Percentiles rank a stretch among this genome's conserved stretches.
Conservation (phyloP, 2,888 invertebrate species). For the Calameuta idolon region DNA sequence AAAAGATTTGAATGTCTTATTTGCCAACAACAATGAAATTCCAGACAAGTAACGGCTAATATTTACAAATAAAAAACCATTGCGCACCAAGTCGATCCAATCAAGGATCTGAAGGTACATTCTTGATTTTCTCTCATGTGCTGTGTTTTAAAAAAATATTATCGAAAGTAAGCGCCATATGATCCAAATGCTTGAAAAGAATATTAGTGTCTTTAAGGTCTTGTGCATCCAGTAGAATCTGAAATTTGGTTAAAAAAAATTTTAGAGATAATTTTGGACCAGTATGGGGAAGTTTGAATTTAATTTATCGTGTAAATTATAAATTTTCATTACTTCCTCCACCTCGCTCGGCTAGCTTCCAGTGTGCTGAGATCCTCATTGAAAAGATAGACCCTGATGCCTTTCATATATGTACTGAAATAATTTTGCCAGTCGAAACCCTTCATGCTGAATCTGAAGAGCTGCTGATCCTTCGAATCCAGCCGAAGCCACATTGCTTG, state of each 20-base stretch:
- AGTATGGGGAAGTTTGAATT: background rate
- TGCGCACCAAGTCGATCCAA: conserved; percentile 15
- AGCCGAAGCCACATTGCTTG: conserved; percentile 72
- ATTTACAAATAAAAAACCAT: conserved; percentile 18
- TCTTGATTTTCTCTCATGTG: background rate
- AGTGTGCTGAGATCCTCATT: conserved; percentile 81
- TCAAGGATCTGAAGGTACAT: conserved; percentile 13
- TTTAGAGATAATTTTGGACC: background rate
- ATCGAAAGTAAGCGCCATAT: conserved; percentile 66
- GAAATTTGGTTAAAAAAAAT: conserved; percentile 47
- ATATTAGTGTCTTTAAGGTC: conserved; percentile 65
- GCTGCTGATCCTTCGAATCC: conserved; percentile 66
- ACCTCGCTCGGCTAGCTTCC: conserved; percentile 72
- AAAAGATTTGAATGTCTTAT: background rate
- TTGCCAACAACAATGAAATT: background rate
- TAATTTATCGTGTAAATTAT: background rate
- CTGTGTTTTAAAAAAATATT: conserved; percentile 34
- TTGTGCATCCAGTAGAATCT: conserved; percentile 72
- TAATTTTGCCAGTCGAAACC: conserved; percentile 80
- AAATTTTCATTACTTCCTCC: conserved; percentile 69
- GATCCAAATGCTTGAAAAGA: conserved; percentile 59
- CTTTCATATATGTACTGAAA: conserved; percentile 77
- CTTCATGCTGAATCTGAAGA: conserved; percentile 81
- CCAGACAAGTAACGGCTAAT: conserved; percentile 10
- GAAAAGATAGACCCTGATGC: conserved; percentile 80